Evolutionary conservation across 35 echinoderm and acorn worm genomes (phyloP).

Genomic region (Apostichopus japonicus): DNA sequence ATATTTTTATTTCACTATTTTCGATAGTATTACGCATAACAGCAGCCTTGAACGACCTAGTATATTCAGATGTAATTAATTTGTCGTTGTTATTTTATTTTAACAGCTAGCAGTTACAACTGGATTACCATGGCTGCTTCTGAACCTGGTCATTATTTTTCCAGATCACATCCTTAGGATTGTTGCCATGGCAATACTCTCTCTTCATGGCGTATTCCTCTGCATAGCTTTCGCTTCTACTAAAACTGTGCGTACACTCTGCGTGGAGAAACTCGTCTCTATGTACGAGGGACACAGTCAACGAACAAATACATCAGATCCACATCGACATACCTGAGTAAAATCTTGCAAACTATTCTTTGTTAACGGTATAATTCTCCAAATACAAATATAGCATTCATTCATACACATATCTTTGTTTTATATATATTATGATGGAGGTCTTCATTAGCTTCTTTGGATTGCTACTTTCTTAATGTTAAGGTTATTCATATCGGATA

Average conservation of each 20-base stretch:
- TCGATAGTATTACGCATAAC: too few relatives aligned
- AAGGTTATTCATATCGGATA: too few relatives aligned
- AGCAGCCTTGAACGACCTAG: not conserved
- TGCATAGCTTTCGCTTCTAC: constrained; percentile 5
- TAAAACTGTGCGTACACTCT: not conserved
- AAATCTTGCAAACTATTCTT: too few relatives aligned
- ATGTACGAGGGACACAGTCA: not conserved
- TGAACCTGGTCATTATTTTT: not conserved
- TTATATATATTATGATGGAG: too few relatives aligned
- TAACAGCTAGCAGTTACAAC: constrained; percentile 20
- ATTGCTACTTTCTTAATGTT: too few relatives aligned
- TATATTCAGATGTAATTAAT: too few relatives aligned
- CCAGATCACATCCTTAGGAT: not conserved
- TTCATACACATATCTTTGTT: too few relatives aligned
- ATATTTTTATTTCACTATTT: not conserved
- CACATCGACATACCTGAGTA: too few relatives aligned
- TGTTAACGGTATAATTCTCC: too few relatives aligned
- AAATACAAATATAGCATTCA: too few relatives aligned
- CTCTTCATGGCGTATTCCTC: constrained; percentile 26
- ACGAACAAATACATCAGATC: not conserved
- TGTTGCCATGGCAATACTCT: not conserved
- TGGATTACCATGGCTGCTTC: not conserved
- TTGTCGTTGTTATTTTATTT: too few relatives aligned
- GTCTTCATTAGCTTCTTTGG: too few relatives aligned
- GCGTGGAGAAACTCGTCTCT: not conserved